Evolutionary conservation across 2,888 invertebrate genomes (phyloP), one percentile per base, ranked within the genome.

Genomic region (Resseliella maxima): DNA sequence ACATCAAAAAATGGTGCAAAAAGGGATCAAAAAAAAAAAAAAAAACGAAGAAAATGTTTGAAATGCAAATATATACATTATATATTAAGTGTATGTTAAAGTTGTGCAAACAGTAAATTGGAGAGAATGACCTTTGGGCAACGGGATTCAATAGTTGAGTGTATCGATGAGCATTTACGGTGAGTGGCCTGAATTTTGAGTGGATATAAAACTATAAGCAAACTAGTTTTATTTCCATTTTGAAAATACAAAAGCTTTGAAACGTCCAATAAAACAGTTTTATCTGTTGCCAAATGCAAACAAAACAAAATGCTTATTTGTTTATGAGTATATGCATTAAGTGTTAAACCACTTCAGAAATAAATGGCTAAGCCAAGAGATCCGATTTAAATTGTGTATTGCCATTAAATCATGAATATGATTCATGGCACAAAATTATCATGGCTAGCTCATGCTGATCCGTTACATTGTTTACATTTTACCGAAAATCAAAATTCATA

Each of bases 141-240:
- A 72, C 46, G 8, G 46, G 12, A 15, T 8, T 2, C 2, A 6
- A 18, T 8, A 18, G 18, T 2, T 50, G 46, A 18, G 2, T 35
- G 59, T 59, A 59, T 59, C 59, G 27, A 27, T 27, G 24, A 27
- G 24, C 15, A 1, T 24, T 59, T 5, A 59, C 15, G 59, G 21
- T 2, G 31, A 31, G 72, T 1, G n/a, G 31, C n/a, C 31, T 72
- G 72, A 72, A 72, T 35, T 72, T n/a, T 12, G 31, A 27, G 35
- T 72, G 72, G 31, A 31, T 12, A 72, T 35, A 27, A 72, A 27
- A 72, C 72, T 72, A 72, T 72, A 15, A 72, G 72, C n/a, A 72
- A 72, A 72, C 31, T 3, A 72, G 31, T 72, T 72, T 59, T 24
- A 27, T 15, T 5, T 1, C 1, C 8, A 72, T 15, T 3, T 24